Evolutionary conservation across 1,140 invertebrate genomes (phyloP), one percentile per base, ranked within the genome.

Genomic region (Neotoxoptera formosana): DNA sequence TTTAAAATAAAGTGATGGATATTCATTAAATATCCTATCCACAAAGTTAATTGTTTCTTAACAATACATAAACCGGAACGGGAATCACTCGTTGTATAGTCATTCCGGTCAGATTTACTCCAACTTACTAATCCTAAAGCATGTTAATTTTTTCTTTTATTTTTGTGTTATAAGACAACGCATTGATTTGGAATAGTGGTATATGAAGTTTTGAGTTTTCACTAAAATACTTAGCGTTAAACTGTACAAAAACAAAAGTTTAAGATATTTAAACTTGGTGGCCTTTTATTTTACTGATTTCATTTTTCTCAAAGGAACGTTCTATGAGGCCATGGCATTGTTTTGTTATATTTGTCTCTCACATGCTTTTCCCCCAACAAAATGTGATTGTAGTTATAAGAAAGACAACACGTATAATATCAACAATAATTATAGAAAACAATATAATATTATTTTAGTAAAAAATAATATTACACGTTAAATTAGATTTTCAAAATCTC

Each of bases 391-490:
- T 34, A n/a, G 30, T 76, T 76, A 11, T 17, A 76, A 30, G n/a
- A 76, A 34, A 3, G 30, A 60, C 60, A n/a, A 67, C 60, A 76
- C 60, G 30, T n/a, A 76, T 76, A 76, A 76, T 76, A 76, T n/a
- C 60, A 76, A n/a, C n/a, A 76, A 76, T 76, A 76, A 76, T 76
- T 76, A 76, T 76, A n/a, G 30, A 76, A 76, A 76, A n/a, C 30
- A 76, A 76, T 76, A 17, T 76, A 53, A 17, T 48, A 48, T 51
- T 53, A 34, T 76, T n/a, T 34, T 30, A 17, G 30, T n/a, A 17
- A n/a, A 76, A 76, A 76, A 76, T 76, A 76, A 76, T n/a, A 76
- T n/a, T 76, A n/a, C 14, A 76, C 30, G 7, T 51, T n/a, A 88
- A 47, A 88, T 88, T 86, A 47, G 9, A 47, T 47, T 86, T 86